Percentiles rank a stretch among this genome's conserved stretches.
Evolutionary conservation across 2,888 invertebrate genomes (phyloP).

Genomic region (Diloba caeruleocephala): DNA sequence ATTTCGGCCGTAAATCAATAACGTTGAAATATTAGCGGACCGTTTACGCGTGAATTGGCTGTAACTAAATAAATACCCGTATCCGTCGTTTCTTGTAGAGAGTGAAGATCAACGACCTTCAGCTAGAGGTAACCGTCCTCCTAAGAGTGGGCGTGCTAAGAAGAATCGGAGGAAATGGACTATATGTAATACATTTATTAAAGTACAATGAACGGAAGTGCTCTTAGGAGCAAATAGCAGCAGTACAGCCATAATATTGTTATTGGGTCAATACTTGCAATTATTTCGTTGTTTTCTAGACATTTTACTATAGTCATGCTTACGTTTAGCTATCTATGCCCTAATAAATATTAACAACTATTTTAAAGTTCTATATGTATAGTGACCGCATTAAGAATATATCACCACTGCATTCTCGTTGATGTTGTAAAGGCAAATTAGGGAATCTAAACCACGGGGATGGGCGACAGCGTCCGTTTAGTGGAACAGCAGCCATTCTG

Average conservation of each 20-base stretch:
- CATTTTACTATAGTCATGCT: no score
- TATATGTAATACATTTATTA: constrained; percentile 20
- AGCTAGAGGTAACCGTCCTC: constrained; percentile 54
- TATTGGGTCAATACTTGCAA: no score
- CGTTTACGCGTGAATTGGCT: constrained; percentile 11
- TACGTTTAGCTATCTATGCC: no score
- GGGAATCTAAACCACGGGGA: no score
- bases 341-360: no score
- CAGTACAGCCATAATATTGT: background rate
- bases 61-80: constrained; percentile 42
- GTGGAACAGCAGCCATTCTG: no score
- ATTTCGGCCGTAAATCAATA: no score
- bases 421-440: no score
- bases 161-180: constrained; percentile 53
- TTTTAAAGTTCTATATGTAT: no score
- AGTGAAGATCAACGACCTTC: constrained; percentile 51
- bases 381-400: no score
- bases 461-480: no score
- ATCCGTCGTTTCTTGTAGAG: constrained; percentile 54
- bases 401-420: no score
- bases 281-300: constrained; percentile 2
- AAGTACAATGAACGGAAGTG: constrained; percentile 36
- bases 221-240: background rate
- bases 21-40: constrained; percentile 22
- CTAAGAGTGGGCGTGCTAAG: constrained; percentile 45